Conservation (phyloP, 2,113 vertebrate species). For the Pimephales promelas region DNA sequence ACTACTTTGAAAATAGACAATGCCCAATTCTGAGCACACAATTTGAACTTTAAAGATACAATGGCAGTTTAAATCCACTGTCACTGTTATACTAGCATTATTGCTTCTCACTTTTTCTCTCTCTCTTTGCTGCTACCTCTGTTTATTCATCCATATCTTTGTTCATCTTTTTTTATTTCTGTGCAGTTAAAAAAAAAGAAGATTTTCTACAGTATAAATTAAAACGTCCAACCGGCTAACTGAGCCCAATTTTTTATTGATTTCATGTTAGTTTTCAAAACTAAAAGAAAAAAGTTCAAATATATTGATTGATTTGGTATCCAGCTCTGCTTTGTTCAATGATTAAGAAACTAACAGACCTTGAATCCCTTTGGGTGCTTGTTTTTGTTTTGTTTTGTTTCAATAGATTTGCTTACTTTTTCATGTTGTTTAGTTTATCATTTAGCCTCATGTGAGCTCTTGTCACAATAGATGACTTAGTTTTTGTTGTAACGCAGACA, state of each 20-base stretch:
- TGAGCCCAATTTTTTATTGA: neutral
- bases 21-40: neutral
- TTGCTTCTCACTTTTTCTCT: neutral
- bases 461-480: neutral
- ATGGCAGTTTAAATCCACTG: neutral
- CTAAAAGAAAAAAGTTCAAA: neutral
- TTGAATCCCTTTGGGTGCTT: neutral
- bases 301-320: neutral
- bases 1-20: neutral
- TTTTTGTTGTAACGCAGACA: neutral
- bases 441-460: neutral
- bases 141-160: neutral
- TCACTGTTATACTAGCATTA: neutral
- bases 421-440: neutral
- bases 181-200: neutral
- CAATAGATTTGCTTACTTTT: neutral
- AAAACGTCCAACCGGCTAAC: neutral
- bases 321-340: neutral
- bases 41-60: neutral
- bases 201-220: neutral
- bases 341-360: neutral
- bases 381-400: neutral
- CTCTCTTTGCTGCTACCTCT: neutral
- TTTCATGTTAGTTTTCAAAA: neutral
- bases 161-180: neutral